These are phyloP conservation scores for Pangasius larnaudii DNA, from an alignment of 2,797 vertebrate genomes.

Conservation along the genomic window DNA sequence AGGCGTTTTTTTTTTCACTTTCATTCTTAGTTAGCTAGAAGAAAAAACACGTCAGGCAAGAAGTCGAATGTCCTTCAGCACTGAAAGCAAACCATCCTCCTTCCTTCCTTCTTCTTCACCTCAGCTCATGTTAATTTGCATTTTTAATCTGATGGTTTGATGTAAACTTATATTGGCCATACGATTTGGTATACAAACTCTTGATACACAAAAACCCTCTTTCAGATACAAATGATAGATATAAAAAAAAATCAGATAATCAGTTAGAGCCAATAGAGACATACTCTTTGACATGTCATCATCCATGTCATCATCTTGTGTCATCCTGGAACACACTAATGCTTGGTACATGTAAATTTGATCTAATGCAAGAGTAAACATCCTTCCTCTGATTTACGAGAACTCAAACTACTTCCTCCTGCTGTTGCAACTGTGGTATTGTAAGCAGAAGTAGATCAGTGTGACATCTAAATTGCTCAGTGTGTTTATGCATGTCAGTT, in stretches of 20 bases:
- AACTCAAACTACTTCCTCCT: constrained; percentile 34
- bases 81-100: not conserved
- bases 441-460: not conserved
- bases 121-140: not conserved
- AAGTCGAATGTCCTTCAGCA: not conserved
- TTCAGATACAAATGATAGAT: not conserved
- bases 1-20: no score
- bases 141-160: not conserved
- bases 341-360: not conserved
- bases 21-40: not conserved
- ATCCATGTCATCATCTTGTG: not conserved
- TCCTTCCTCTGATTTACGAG: constrained; percentile 14
- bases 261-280: not conserved
- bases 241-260: not conserved
- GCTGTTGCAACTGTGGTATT: constrained; percentile 10
- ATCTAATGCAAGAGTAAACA: constrained; percentile 29
- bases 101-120: not conserved
- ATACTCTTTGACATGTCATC: not conserved
- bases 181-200: not conserved
- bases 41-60: not conserved
- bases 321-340: not conserved
- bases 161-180: not conserved
- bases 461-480: not conserved
- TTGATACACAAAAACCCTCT: not conserved
- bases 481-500: not conserved